A percentile compares a stretch with the other conserved stretches of the same genome.
Conservation (phyloP, 2,888 invertebrate genomes). For the Andrena dorsata region DNA sequence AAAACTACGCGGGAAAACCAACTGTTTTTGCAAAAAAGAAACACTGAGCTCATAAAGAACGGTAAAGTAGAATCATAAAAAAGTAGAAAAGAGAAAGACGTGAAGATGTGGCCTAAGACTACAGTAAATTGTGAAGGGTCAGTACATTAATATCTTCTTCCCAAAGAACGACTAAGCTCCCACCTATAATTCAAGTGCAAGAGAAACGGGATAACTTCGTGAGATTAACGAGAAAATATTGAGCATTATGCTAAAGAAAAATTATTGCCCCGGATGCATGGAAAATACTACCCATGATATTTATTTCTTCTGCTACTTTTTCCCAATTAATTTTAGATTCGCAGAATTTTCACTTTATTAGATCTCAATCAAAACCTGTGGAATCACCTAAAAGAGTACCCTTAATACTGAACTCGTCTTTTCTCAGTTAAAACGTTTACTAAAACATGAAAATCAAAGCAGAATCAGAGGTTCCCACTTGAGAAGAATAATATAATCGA, state of each 20-base stretch:
- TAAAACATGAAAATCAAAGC: too few relatives aligned
- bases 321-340: not conserved
- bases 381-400: too few relatives aligned
- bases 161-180: not conserved
- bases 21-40: not conserved
- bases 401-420: too few relatives aligned
- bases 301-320: not conserved
- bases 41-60: not conserved
- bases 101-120: not conserved
- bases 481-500: too few relatives aligned
- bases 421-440: too few relatives aligned
- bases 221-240: slow-evolving; percentile 17
- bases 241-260: not conserved
- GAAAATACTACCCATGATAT: not conserved
- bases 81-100: not conserved
- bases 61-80: not conserved
- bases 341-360: too few relatives aligned
- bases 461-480: too few relatives aligned
- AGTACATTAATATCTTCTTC: not conserved
- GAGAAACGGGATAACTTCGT: slow-evolving; percentile 2
- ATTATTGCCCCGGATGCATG: not conserved
- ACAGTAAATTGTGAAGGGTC: not conserved
- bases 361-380: too few relatives aligned
- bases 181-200: not conserved
- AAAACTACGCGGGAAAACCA: not conserved